These are phyloP conservation scores for Tribolium freemani DNA, from an alignment of 2,888 invertebrate genomes.

Conservation along the genomic window DNA sequence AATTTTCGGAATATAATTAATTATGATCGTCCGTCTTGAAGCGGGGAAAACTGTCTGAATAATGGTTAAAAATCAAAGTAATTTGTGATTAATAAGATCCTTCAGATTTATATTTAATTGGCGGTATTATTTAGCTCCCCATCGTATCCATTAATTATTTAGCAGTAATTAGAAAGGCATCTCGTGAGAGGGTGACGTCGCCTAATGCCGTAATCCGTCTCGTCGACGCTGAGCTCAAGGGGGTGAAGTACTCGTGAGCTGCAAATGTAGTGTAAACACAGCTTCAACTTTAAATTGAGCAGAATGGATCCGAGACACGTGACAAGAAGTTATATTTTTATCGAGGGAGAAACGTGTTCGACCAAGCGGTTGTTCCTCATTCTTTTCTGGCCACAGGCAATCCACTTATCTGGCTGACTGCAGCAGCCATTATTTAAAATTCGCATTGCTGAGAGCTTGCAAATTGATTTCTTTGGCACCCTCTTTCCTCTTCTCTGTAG, in stretches of 20 bases:
- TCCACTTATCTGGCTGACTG: slow-evolving; percentile 54
- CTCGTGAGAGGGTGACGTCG: slow-evolving; percentile 50
- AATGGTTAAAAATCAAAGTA: slow-evolving; percentile 44
- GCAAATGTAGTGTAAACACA: slow-evolving; percentile 67
- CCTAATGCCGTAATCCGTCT: slow-evolving; percentile 59
- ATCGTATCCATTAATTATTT: slow-evolving; percentile 55
- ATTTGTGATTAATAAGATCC: slow-evolving; percentile 47
- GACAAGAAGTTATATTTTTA: slow-evolving; percentile 67
- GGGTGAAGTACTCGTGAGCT: slow-evolving; percentile 53
- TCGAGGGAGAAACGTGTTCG: slow-evolving; percentile 55
- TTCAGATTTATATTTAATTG: slow-evolving; percentile 50
- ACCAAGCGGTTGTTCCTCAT: slow-evolving; percentile 48
- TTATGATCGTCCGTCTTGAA: slow-evolving; percentile 12
- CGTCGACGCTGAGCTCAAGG: slow-evolving; percentile 52
- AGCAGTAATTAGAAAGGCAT: slow-evolving; percentile 60
- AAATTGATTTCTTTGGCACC: slow-evolving; percentile 66
- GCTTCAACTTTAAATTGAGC: slow-evolving; percentile 67
- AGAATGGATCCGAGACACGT: slow-evolving; percentile 66
- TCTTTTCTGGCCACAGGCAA: slow-evolving; percentile 42
- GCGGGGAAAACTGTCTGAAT: slow-evolving; percentile 37
- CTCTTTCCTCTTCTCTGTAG: slow-evolving; percentile 46
- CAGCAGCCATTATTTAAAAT: slow-evolving; percentile 66
- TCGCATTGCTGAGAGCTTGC: slow-evolving; percentile 65
- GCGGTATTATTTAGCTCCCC: slow-evolving; percentile 48
- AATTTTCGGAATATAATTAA: slow-evolving; percentile 40